Conservation (phyloP, 1,140 invertebrate species). For the Arion vulgaris region DNA sequence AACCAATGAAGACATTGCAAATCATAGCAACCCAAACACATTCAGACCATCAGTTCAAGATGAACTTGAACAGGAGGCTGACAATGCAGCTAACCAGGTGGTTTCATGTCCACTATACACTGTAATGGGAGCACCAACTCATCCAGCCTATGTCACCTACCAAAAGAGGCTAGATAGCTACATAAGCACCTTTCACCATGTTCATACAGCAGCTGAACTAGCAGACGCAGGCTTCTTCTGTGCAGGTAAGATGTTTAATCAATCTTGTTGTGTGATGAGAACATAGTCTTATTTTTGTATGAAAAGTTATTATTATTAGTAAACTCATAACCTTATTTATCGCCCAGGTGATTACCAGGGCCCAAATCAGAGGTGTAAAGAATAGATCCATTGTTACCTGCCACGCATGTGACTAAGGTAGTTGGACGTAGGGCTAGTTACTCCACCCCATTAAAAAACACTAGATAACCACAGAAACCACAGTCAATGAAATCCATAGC, state of each 20-base stretch:
- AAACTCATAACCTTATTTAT: too few relatives aligned
- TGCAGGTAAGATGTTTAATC: not conserved
- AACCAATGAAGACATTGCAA: not conserved
- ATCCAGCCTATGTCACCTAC: not conserved
- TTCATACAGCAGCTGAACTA: not conserved
- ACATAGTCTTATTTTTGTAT: too few relatives aligned
- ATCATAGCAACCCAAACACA: not conserved
- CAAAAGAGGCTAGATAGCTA: not conserved
- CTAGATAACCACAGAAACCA: too few relatives aligned
- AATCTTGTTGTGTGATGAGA: not conserved
- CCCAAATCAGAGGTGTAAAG: too few relatives aligned
- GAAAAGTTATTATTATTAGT: too few relatives aligned
- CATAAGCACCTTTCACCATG: not conserved
- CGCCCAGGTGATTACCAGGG: too few relatives aligned
- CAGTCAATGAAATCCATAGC: too few relatives aligned
- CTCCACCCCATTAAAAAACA: too few relatives aligned
- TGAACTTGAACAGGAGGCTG: not conserved
- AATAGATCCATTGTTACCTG: too few relatives aligned
- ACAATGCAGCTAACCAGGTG: not conserved
- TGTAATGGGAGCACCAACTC: not conserved
- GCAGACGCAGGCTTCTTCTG: slow-evolving; percentile 1
- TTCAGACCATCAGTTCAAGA: not conserved
- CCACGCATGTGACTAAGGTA: too few relatives aligned
- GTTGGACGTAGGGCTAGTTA: too few relatives aligned
- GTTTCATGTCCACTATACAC: not conserved